A percentile compares a stretch with the other conserved stretches of the same genome.
Conservation (phyloP, 64 coral and sea anemone genomes). For the Pocillopora verrucosa region DNA sequence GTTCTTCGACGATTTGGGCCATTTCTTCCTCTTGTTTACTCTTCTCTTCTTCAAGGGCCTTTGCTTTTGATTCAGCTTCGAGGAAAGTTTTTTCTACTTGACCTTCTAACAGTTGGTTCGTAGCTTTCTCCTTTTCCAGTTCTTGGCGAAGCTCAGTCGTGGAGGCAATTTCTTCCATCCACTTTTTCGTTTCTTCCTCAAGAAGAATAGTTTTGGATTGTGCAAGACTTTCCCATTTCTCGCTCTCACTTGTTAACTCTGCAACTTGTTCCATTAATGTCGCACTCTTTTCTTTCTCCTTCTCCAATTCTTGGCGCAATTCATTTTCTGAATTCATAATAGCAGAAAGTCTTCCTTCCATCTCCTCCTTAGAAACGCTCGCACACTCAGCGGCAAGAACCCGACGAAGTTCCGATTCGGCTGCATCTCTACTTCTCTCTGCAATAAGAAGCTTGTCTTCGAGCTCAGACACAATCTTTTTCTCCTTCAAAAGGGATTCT, state of each 20-base stretch:
- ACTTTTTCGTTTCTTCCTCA: background rate
- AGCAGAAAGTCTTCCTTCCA: background rate
- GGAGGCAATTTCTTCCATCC: background rate
- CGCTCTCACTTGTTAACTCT: background rate
- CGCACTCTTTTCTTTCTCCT: background rate
- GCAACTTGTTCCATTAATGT: background rate
- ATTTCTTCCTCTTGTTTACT: background rate
- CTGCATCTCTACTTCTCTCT: background rate
- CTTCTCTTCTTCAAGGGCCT: background rate
- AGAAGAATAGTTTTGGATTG: background rate
- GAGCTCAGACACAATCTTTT: slow-evolving; percentile 19
- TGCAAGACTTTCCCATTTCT: background rate
- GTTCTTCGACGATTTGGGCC: background rate
- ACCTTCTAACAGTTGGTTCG: background rate
- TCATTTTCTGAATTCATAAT: background rate
- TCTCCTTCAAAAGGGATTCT: slow-evolving; percentile 22
- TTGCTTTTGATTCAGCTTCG: background rate
- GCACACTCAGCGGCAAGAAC: background rate
- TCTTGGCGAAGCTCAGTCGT: background rate
- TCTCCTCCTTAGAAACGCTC: background rate
- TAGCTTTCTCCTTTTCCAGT: background rate
- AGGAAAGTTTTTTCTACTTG: background rate
- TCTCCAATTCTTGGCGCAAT: background rate
- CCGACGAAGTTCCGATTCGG: slow-evolving; percentile 7
- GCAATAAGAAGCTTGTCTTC: background rate